Evolutionary conservation across 1,140 invertebrate genomes (phyloP).

Genomic region (Ridgeia piscesae): DNA sequence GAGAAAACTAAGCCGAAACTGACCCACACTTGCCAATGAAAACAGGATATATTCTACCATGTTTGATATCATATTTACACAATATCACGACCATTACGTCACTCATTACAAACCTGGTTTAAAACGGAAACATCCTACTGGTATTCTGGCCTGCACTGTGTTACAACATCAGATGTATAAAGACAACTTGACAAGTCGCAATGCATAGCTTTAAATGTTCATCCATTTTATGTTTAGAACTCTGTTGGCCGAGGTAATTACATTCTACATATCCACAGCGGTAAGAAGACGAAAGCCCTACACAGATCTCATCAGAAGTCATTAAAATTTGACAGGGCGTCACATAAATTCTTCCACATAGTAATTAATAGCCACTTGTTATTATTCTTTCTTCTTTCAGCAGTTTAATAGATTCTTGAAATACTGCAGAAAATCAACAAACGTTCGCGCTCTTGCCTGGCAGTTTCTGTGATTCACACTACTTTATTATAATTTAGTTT

Average conservation of each 20-base stretch:
- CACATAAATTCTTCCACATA: neutral
- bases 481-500: neutral
- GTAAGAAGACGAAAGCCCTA: too few relatives aligned
- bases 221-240: too few relatives aligned
- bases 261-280: too few relatives aligned
- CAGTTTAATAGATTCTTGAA: neutral
- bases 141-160: neutral
- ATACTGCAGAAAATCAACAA: neutral
- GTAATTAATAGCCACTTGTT: neutral
- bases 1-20: neutral
- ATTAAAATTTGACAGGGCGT: too few relatives aligned
- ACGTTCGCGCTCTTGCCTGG: neutral
- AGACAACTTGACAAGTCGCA: too few relatives aligned
- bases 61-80: neutral
- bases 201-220: too few relatives aligned
- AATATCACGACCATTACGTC: neutral
- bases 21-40: neutral
- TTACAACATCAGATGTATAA: too few relatives aligned
- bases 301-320: too few relatives aligned
- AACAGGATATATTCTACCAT: neutral
- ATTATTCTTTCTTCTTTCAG: neutral
- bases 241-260: too few relatives aligned
- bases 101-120: neutral
- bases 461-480: neutral
- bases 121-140: neutral